Conservation (phyloP, 2,888 invertebrate species). For the Rhamnusium bicolor region DNA sequence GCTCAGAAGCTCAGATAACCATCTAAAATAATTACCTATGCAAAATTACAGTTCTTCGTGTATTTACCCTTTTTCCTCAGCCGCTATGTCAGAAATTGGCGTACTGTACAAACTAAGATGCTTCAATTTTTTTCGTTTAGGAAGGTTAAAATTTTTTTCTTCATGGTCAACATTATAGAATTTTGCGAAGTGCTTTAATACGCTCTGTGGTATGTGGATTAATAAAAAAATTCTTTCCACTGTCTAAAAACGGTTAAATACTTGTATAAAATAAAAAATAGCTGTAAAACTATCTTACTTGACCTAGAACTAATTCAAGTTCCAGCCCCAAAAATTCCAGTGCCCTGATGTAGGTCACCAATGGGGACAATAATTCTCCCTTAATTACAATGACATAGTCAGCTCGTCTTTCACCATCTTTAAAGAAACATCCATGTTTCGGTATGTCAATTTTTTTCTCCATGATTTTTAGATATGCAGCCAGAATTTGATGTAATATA, state of each 20-base stretch:
- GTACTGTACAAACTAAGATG: neutral
- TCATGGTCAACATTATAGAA: slow-evolving; percentile 55
- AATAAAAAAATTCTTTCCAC: slow-evolving; percentile 43
- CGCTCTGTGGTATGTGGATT: slow-evolving; percentile 61
- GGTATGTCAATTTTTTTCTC: no score
- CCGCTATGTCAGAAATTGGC: slow-evolving; percentile 20
- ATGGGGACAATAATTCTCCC: slow-evolving; percentile 34
- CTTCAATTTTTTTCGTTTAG: slow-evolving; percentile 1
- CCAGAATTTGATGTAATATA: no score
- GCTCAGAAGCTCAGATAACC: no score
- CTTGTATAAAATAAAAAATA: neutral
- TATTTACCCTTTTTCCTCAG: slow-evolving; percentile 13
- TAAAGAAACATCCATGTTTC: slow-evolving; percentile 32
- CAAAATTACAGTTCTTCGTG: no score
- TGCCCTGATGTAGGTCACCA: slow-evolving; percentile 41
- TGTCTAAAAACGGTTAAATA: slow-evolving; percentile 27
- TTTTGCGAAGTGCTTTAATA: slow-evolving; percentile 55
- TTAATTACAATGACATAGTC: slow-evolving; percentile 48
- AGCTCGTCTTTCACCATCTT: slow-evolving; percentile 32
- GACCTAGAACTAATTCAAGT: slow-evolving; percentile 40
- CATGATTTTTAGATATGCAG: no score
- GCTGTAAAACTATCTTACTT: slow-evolving; percentile 34
- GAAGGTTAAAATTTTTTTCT: slow-evolving; percentile 40
- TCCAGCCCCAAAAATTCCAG: slow-evolving; percentile 45
- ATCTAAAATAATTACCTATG: no score